These are phyloP conservation scores for Drosophila lutescens DNA, from an alignment of 2,888 invertebrate species.

Conservation along the genomic window DNA sequence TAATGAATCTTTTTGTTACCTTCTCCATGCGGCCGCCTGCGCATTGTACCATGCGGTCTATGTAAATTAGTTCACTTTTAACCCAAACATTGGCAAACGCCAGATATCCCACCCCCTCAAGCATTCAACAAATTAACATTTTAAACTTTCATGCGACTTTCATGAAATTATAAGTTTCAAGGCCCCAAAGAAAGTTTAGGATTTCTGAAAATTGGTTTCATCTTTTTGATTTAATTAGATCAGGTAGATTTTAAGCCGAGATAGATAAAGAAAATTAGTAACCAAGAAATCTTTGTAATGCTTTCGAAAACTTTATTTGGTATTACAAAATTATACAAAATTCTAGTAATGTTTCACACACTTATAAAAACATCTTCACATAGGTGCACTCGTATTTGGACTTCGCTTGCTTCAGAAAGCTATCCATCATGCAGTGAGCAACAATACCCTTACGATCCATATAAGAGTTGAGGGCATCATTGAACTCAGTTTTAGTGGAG, in stretches of 20 bases:
- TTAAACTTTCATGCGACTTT: conserved; percentile 4
- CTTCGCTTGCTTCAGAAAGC: not conserved
- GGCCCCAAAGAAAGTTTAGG: not conserved
- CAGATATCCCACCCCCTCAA: conserved; percentile 1
- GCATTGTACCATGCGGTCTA: conserved; percentile 76
- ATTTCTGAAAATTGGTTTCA: too few species aligned
- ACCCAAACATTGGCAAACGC: conserved; percentile 53
- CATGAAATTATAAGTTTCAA: not conserved
- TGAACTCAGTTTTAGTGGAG: too few species aligned
- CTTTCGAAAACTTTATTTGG: too few species aligned
- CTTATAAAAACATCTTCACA: not conserved
- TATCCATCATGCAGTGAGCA: too few species aligned
- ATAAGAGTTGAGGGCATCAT: too few species aligned
- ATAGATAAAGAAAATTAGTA: too few species aligned
- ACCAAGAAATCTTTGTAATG: too few species aligned
- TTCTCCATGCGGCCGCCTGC: conserved; percentile 70
- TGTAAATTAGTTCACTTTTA: conserved; percentile 77
- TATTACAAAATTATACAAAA: not conserved
- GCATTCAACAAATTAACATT: conserved; percentile 13
- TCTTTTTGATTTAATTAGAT: too few species aligned
- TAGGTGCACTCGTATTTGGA: not conserved
- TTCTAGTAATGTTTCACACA: too few species aligned
- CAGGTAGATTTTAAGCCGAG: too few species aligned
- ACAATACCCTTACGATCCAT: too few species aligned
- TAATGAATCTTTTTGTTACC: conserved; percentile 77